Conservation (phyloP, 35 echinoderm and acorn worm species). For the Chiridota heheva region DNA sequence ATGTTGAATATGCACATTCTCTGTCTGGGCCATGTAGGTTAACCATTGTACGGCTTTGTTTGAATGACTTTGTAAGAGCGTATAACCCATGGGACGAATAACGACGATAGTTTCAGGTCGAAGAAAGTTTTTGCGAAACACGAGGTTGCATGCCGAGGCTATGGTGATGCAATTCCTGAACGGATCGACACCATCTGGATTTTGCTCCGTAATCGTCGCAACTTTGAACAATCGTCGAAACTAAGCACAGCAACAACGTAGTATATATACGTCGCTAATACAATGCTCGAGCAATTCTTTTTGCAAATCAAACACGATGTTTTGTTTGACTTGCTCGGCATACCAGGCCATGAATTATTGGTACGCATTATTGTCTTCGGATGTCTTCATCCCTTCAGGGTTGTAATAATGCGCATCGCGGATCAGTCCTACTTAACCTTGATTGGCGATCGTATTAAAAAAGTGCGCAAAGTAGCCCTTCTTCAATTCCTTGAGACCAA, state of each 20-base stretch:
- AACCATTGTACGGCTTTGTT: conserved; percentile 40
- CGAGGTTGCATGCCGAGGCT: conserved; percentile 54
- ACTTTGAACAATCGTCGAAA: too few species aligned
- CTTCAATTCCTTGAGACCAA: conserved; percentile 23
- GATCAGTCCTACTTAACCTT: neutral
- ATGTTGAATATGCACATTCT: conserved; percentile 54
- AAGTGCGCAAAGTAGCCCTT: conserved; percentile 27
- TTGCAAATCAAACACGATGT: too few species aligned
- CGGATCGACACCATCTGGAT: conserved; percentile 40
- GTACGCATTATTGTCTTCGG: too few species aligned
- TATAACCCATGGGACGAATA: conserved; percentile 24
- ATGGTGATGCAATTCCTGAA: conserved; percentile 71
- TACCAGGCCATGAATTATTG: too few species aligned
- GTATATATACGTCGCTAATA: too few species aligned
- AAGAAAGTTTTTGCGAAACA: conserved; percentile 50
- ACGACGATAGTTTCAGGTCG: conserved; percentile 49
- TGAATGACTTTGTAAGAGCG: conserved; percentile 25
- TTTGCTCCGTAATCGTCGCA: neutral
- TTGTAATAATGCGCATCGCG: neutral
- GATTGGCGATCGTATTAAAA: neutral
- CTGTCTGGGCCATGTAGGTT: neutral
- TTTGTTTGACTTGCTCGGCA: too few species aligned
- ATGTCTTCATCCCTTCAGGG: too few species aligned
- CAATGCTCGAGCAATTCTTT: too few species aligned
- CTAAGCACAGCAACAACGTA: too few species aligned